Conservation (phyloP, 2,113 vertebrate genomes). For the Atherinomorus stipes region DNA sequence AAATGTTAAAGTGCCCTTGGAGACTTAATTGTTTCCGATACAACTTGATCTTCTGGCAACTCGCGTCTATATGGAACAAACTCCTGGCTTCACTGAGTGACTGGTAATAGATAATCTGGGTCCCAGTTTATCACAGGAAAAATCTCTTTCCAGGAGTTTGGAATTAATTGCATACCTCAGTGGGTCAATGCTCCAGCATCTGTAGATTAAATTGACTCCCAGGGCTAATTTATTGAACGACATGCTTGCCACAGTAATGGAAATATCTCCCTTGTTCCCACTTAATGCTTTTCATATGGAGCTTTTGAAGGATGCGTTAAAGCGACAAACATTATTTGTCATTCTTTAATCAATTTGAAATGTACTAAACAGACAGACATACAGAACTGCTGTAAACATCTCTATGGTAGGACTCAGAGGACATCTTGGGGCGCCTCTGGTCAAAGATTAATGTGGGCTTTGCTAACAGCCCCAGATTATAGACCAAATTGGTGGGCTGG, state of each 20-base stretch:
- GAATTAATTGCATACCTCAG: constrained; percentile 40
- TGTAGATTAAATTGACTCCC: constrained; percentile 22
- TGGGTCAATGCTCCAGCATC: constrained; percentile 36
- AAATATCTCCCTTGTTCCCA: constrained; percentile 16
- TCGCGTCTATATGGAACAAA: constrained; percentile 13
- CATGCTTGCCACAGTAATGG: constrained; percentile 15
- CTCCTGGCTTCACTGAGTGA: constrained; percentile 1
- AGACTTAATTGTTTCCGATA: constrained; percentile 28
- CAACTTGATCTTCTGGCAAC: not conserved
- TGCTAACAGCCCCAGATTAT: constrained; percentile 20
- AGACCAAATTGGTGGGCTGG: constrained; percentile 36
- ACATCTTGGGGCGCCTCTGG: constrained; percentile 28
- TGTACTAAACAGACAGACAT: constrained; percentile 27
- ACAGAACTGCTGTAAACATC: constrained; percentile 54
- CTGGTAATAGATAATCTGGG: constrained; percentile 42
- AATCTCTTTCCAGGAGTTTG: constrained; percentile 45
- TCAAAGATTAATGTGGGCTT: constrained; percentile 41
- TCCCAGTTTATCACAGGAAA: constrained; percentile 37
- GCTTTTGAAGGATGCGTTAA: not conserved
- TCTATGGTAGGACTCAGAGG: constrained; percentile 16
- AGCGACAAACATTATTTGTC: constrained; percentile 36
- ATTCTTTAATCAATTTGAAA: constrained; percentile 63
- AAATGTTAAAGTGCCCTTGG: not conserved
- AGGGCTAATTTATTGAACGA: constrained; percentile 22
- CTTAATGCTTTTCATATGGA: constrained; percentile 31